Evolutionary conservation across 2,888 invertebrate genomes (phyloP).

Genomic region (Scrobipalpa costella): DNA sequence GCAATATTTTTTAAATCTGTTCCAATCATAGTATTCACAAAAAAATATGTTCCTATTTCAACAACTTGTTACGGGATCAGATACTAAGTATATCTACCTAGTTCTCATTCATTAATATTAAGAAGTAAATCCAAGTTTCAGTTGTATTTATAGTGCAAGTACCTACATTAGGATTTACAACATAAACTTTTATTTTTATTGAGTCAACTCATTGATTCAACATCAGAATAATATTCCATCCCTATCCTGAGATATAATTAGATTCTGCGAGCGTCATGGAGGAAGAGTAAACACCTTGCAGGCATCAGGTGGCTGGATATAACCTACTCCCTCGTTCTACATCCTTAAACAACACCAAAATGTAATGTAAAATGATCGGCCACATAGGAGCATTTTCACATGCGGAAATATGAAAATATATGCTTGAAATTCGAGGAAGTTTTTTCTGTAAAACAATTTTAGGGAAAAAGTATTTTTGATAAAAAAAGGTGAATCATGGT

Average conservation of each 20-base stretch:
- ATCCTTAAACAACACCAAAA: constrained; percentile 14
- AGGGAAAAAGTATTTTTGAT: not conserved
- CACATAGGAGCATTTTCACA: constrained; percentile 11
- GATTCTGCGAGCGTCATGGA: constrained; percentile 23
- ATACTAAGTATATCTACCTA: no score
- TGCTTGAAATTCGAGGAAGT: not conserved
- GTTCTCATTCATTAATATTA: no score
- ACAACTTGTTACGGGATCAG: no score
- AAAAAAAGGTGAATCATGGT: not conserved
- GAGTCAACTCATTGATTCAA: constrained; percentile 15
- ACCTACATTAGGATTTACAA: no score
- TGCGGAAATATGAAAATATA: constrained; percentile 1
- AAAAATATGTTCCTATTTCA: no score
- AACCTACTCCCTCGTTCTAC: constrained; percentile 16
- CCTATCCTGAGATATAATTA: constrained; percentile 27
- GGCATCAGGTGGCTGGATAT: constrained; percentile 28
- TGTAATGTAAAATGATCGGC: constrained; percentile 27
- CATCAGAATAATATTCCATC: not conserved
- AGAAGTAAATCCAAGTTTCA: no score
- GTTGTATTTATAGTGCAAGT: no score
- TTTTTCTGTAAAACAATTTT: not conserved
- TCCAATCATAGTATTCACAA: no score
- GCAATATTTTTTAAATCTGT: no score
- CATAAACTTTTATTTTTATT: no score
- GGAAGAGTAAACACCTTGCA: constrained; percentile 29